Evolutionary conservation across 2,888 invertebrate species (phyloP).

Genomic region (Drosophila planitibia): DNA sequence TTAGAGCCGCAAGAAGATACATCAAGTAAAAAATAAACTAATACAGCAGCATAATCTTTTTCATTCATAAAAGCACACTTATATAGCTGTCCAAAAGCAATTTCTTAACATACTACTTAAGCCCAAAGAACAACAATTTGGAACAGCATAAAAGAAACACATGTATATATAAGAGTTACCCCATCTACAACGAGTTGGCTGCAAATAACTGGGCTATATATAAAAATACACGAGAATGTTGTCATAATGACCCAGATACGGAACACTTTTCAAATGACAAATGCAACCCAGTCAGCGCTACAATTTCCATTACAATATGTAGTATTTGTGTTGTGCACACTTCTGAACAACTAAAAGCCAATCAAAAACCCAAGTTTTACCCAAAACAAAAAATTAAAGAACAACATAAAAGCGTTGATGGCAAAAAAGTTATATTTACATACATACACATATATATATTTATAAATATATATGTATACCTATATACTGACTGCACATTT

Average conservation of each 20-base stretch:
- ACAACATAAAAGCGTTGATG: slow-evolving; percentile 13
- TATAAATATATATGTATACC: neutral
- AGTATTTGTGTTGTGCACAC: slow-evolving; percentile 41
- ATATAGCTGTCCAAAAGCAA: neutral
- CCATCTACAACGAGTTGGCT: slow-evolving; percentile 2
- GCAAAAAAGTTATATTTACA: neutral
- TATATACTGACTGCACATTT: slow-evolving; percentile 24
- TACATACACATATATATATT: neutral
- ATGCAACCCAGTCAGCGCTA: slow-evolving; percentile 50
- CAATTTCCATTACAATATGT: slow-evolving; percentile 71
- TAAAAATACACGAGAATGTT: slow-evolving; percentile 8
- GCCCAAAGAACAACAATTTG: neutral
- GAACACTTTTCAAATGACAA: slow-evolving; percentile 43
- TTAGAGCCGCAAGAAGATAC: neutral
- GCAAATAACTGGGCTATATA: slow-evolving; percentile 18
- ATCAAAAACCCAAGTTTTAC: slow-evolving; percentile 38
- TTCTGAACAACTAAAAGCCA: slow-evolving; percentile 50
- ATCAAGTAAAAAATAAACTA: neutral
- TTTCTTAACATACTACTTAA: neutral
- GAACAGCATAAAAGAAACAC: neutral
- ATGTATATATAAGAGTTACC: neutral
- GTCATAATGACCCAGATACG: slow-evolving; percentile 48
- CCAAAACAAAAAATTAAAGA: slow-evolving; percentile 20
- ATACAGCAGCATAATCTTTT: neutral
- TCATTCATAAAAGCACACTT: neutral